Base-by-base conservation (phyloP, 2,888 invertebrate species). In the Agrochola circellaris region DNA sequence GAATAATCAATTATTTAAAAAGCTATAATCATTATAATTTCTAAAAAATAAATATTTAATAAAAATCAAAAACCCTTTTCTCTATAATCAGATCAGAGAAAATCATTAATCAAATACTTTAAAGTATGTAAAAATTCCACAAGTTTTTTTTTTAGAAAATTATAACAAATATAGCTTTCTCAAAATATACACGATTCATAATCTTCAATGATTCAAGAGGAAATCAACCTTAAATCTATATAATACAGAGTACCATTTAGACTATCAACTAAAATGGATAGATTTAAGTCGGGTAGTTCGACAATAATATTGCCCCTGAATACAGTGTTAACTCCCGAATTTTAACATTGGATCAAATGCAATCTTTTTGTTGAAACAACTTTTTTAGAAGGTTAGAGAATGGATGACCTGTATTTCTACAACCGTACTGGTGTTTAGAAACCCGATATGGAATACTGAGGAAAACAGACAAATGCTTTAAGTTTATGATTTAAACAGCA, bases 181-280 rank as follows among this genome's bases (percentile, higher is more conserved):
- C 70, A 82, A 80, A 83, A 83, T 83, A 75, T 83, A 71, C 75
- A 83, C 34, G 70, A 80, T 83, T 73, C 69, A 70, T 78, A 72
- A 74, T 70, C 58, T 62, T 81, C 69, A 79, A 75, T 73, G 69
- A 75, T 80, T 82, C 77, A 79, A 86, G 82, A 84, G 87, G 87
- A 92, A 93, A 92, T 89, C 77, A 91, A 93, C 79, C 94, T 93
- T 94, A 94, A 84, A 84, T 38, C 93, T 94, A 94, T 95, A 94
- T 94, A 92, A 93, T 94, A 95, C 94, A 94, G 88, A 89, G 90
- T 90, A 89, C 87, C 74, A 77, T 86, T 87, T 87, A 87, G 88
- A 87, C 79, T 86, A 84, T 80, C 68, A 87, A 84, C 79, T 86
- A 85, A 89, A 88, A 88, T 89, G 84, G 80, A 81, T 75, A 85